Evolutionary conservation across 2,888 invertebrate species (phyloP).

Genomic region (Tholera decimalis): DNA sequence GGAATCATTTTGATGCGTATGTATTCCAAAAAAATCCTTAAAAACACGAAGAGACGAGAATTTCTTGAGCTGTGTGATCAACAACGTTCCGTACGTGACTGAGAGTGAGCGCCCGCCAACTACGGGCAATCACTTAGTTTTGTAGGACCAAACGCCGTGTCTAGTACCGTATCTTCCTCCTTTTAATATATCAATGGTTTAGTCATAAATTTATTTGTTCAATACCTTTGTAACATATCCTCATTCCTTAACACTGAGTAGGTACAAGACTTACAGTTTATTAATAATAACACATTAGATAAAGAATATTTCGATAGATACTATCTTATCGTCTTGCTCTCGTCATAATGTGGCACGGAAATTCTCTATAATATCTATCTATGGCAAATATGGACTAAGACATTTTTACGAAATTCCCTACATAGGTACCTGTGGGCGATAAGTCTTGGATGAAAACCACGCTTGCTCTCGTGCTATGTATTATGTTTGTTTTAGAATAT

Average conservation of each 20-base stretch:
- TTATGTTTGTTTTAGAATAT: too few relatives aligned
- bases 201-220: constrained; percentile 31
- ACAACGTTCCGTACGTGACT: too few relatives aligned
- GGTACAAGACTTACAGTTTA: constrained; percentile 27
- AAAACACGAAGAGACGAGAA: too few relatives aligned
- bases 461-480: background rate
- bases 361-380: constrained; percentile 46
- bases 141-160: too few relatives aligned
- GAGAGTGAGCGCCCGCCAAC: too few relatives aligned
- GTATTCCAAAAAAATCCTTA: too few relatives aligned
- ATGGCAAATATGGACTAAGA: constrained; percentile 28
- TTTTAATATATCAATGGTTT: constrained; percentile 26
- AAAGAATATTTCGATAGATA: constrained; percentile 53
- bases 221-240: constrained; percentile 25
- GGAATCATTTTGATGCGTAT: too few relatives aligned
- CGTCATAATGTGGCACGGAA: constrained; percentile 59
- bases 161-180: too few relatives aligned
- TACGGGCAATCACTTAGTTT: too few relatives aligned
- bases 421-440: constrained; percentile 37
- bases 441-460: constrained; percentile 2
- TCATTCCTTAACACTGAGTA: constrained; percentile 14
- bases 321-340: constrained; percentile 61
- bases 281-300: constrained; percentile 46
- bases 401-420: constrained; percentile 38
- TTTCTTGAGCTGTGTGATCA: too few relatives aligned